Evolutionary conservation across 2,113 vertebrate species (phyloP), one percentile per base, ranked within the genome.

Genomic region (Leucosticte australis): DNA sequence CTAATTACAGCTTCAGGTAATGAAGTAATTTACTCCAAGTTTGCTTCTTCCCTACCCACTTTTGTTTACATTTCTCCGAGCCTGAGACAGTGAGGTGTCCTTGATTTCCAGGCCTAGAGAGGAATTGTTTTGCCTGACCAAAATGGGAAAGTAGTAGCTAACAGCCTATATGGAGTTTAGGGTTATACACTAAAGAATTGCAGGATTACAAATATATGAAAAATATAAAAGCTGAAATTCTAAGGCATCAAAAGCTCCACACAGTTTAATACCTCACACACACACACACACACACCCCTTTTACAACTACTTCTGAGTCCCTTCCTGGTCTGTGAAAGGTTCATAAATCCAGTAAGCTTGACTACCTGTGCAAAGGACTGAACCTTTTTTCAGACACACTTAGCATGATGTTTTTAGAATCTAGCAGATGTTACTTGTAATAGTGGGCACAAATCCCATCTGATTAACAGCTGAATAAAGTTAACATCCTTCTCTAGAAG

Each of bases 391-490:
- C 26, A 33, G 5, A 63, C 22, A 50, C 35, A 60, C 37, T 83
- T 26, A 56, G 42, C 89, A 84, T 6, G 4, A 64, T 8, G 23
- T 24, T 71, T 68, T 75, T 62, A 39, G 77, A 53, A 91, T 20
- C 41, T 41, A 84, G 50, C 42, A 78, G 83, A 70, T 70, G 60
- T 55, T 82, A 49, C 42, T 62, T 94, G 57, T 35, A 91, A 64
- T 10, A 76, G 31, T 0, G 1, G 64, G 78, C 57, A 87, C 69
- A 88, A 91, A 73, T 41, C 75, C 35, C 73, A 47, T 28, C 69
- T 41, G 78, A 89, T 75, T 73, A 95, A 91, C 39, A 91, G 42
- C 27, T 67, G 63, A 89, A 59, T 92, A 59, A 95, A 95, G 46
- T 46, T 80, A 76, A 74, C 39, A 62, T 73, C 75, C 50, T 73